These are phyloP conservation scores for Tauraco erythrolophus DNA, from an alignment of 2,113 vertebrate species.

Conservation along the genomic window DNA sequence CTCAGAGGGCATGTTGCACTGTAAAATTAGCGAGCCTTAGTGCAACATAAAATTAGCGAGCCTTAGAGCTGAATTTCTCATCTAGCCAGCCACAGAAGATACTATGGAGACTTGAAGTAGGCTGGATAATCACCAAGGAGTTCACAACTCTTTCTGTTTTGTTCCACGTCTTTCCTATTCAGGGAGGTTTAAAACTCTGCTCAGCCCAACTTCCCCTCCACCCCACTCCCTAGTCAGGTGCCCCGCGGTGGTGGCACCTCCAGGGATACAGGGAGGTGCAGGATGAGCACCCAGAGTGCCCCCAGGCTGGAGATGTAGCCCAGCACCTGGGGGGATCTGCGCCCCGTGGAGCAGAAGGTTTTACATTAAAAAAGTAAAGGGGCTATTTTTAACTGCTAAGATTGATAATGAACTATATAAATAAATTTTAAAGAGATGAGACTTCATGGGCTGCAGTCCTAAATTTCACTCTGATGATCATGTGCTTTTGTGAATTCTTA, in stretches of 20 bases:
- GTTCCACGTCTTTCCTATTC: not conserved
- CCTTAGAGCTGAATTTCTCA: not conserved
- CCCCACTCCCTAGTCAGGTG: accelerated
- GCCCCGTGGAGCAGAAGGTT: not conserved
- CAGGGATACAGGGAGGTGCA: not conserved
- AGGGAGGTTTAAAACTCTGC: no score
- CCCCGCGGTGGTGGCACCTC: not conserved
- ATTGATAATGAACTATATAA: not conserved
- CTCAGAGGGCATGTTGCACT: not conserved
- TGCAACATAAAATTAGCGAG: not conserved
- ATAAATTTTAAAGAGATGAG: not conserved
- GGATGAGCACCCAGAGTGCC: not conserved
- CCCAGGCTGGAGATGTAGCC: not conserved
- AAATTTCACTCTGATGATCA: not conserved
- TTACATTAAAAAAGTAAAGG: not conserved
- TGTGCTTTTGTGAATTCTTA: not conserved
- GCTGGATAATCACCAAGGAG: accelerated
- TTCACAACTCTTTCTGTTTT: not conserved
- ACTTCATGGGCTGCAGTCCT: not conserved
- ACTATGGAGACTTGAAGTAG: accelerated
- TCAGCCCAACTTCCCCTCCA: not conserved
- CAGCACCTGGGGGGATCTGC: accelerated
- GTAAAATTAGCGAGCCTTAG: not conserved
- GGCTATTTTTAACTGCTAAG: not conserved
- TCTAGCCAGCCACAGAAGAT: not conserved